Percentiles rank a stretch among this genome's conserved stretches.
Conservation (phyloP, 2,113 vertebrate species). For the Tringa solitaria region DNA sequence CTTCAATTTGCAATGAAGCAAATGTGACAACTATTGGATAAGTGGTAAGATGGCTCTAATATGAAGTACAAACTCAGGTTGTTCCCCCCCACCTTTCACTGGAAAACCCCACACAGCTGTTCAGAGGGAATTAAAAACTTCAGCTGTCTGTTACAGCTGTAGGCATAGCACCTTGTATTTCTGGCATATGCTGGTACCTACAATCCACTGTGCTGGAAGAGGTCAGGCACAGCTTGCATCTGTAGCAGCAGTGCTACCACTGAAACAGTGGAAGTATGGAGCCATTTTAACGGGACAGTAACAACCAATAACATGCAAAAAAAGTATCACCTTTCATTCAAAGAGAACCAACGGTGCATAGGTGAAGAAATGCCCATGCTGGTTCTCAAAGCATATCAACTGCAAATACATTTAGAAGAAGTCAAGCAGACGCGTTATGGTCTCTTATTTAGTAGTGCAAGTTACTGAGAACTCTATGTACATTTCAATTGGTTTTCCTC, state of each 20-base stretch:
- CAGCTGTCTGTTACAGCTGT: not conserved
- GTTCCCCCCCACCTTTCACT: not conserved
- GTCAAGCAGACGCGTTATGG: not conserved
- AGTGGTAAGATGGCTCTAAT: not conserved
- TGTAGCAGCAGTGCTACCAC: not conserved
- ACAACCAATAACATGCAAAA: not conserved
- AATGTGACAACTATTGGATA: not conserved
- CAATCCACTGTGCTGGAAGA: not conserved
- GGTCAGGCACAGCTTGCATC: not conserved
- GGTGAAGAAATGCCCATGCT: not conserved
- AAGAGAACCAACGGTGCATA: not conserved
- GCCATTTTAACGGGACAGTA: not conserved
- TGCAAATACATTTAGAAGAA: not conserved
- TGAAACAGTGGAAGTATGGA: not conserved
- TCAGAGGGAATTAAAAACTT: not conserved
- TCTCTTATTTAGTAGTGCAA: not conserved
- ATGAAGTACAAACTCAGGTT: not conserved
- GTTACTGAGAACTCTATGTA: not conserved
- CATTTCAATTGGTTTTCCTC: not conserved
- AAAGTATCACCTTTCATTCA: not conserved
- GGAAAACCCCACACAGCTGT: not conserved
- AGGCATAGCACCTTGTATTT: not conserved
- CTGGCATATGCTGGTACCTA: not conserved
- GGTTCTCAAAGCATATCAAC: not conserved
- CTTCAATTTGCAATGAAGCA: constrained; percentile 22